Evolutionary conservation across 2,113 vertebrate genomes (phyloP).

Genomic region (Tupaia tana): DNA sequence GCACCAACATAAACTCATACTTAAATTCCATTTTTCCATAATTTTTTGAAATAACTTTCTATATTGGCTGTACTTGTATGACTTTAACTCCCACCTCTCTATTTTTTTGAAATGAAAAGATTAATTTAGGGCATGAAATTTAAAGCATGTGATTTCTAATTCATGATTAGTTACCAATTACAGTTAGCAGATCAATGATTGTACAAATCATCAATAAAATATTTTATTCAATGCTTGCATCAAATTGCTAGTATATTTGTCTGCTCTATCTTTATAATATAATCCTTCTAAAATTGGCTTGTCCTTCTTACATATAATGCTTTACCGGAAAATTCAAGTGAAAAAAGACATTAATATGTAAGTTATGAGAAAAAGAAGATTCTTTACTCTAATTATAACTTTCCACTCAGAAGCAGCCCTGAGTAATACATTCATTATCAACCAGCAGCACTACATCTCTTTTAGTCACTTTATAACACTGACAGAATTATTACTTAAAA

Average conservation of each 20-base stretch:
- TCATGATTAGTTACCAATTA: background rate
- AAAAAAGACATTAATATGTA: slow-evolving; percentile 60
- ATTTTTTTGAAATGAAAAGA: background rate
- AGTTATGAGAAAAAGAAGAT: slow-evolving; percentile 50
- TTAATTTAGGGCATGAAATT: background rate
- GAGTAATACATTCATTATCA: slow-evolving; percentile 65
- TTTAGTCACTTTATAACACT: slow-evolving; percentile 69
- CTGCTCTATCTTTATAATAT: background rate
- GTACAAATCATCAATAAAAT: slow-evolving; percentile 29
- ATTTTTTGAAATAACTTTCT: too few species aligned
- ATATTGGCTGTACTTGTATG: background rate
- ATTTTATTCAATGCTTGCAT: background rate
- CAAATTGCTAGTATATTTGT: background rate
- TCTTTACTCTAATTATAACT: slow-evolving; percentile 66
- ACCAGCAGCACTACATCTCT: slow-evolving; percentile 32
- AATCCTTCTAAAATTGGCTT: slow-evolving; percentile 2
- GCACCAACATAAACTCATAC: too few species aligned
- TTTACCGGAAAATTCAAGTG: slow-evolving; percentile 50
- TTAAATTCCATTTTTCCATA: too few species aligned
- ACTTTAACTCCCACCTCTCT: background rate
- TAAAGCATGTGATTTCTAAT: slow-evolving; percentile 4
- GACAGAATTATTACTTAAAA: slow-evolving; percentile 79
- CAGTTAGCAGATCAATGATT: slow-evolving; percentile 21
- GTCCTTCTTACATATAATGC: background rate
- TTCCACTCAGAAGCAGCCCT: slow-evolving; percentile 53